These are phyloP conservation scores for Olivierus martensii DNA, from an alignment of 1,140 invertebrate species.

Conservation along the genomic window DNA sequence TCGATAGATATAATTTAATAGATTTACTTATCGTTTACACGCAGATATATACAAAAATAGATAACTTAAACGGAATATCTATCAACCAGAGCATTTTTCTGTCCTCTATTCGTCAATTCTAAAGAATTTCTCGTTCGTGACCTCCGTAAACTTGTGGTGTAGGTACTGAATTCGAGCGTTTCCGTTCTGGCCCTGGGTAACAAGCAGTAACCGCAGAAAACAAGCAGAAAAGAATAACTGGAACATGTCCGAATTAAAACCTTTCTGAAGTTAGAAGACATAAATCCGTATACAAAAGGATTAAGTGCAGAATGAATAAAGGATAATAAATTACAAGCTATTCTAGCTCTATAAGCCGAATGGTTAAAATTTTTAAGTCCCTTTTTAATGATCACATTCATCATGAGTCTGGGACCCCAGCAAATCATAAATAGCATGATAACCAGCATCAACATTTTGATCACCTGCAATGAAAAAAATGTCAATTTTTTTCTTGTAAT, in stretches of 20 bases:
- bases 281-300: conserved; percentile 40
- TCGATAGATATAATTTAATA: too few species aligned
- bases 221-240: background rate
- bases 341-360: conserved; percentile 18
- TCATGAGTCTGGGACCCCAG: conserved; percentile 36
- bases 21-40: too few species aligned
- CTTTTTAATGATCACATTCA: conserved; percentile 28
- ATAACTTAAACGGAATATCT: too few species aligned
- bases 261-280: conserved; percentile 38
- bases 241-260: conserved; percentile 26
- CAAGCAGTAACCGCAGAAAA: background rate
- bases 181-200: background rate
- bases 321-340: conserved; percentile 21
- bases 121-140: background rate
- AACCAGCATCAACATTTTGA: conserved; percentile 37
- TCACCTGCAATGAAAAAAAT: conserved; percentile 34
- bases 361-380: conserved; percentile 18
- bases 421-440: conserved; percentile 37
- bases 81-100: too few species aligned
- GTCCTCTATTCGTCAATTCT: too few species aligned
- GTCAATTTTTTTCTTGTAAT: too few species aligned
- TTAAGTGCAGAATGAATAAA: conserved; percentile 35
- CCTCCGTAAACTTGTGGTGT: conserved; percentile 6
- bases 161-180: conserved; percentile 12
- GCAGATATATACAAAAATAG: too few species aligned